A percentile compares a stretch with the other conserved stretches of the same genome.
These are phyloP conservation scores for Aepyceros melampus DNA, from an alignment of 2,113 vertebrate species.

Conservation along the genomic window DNA sequence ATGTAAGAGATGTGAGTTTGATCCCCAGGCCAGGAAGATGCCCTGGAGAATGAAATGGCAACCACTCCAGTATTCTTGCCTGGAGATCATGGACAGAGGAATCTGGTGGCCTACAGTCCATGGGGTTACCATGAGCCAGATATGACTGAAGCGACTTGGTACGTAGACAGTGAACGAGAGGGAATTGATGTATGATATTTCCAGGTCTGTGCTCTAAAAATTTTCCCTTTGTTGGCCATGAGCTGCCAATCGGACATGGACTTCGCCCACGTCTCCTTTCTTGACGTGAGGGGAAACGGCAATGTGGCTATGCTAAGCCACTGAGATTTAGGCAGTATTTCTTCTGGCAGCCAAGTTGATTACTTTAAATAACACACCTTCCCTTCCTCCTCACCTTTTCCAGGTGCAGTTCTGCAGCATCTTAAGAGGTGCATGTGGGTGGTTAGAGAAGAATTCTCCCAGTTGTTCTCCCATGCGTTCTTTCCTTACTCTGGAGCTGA, in stretches of 20 bases:
- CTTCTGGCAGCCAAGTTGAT: neutral
- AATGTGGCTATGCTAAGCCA: neutral
- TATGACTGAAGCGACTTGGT: neutral
- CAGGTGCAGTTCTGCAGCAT: neutral
- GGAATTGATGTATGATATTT: neutral
- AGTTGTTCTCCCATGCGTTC: rapidly evolving
- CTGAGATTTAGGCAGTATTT: neutral
- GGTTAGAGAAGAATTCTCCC: neutral
- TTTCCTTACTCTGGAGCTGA: neutral
- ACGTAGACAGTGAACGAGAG: neutral
- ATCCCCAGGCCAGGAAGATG: neutral
- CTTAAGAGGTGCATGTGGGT: neutral
- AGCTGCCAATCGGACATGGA: neutral
- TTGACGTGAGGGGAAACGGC: neutral
- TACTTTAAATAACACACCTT: neutral
- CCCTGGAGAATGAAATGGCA: neutral
- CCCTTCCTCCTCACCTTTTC: neutral
- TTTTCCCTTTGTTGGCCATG: rapidly evolving
- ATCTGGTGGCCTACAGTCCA: neutral
- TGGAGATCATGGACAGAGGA: neutral
- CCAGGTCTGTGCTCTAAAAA: neutral
- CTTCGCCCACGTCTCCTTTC: neutral
- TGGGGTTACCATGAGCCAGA: neutral
- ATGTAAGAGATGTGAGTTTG: neutral
- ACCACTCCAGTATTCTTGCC: neutral